Evolutionary conservation across 2,797 vertebrate genomes (phyloP), one percentile per base, ranked within the genome.

Genomic region (Xyrichtys novacula): DNA sequence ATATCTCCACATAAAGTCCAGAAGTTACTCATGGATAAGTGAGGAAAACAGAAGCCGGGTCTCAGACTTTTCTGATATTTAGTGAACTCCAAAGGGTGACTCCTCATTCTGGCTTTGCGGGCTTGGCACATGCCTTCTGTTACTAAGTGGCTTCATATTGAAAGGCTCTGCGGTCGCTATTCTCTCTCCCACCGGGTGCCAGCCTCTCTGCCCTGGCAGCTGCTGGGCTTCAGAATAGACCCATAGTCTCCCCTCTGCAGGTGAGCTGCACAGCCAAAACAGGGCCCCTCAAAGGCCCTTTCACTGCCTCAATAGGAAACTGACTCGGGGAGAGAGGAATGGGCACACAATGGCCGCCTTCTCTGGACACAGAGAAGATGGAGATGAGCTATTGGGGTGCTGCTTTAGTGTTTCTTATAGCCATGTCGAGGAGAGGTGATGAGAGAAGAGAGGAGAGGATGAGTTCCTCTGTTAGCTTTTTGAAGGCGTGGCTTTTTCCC

Each of bases 91-190:
- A 89, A 93, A 94, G 90, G 91, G 86, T 93, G 91, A 92, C 93
- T 94, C 94, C 93, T 93, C 92, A 93, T 92, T 91, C 91, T 92
- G 87, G 73, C 89, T 91, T 94, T 88, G 93, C 91, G 88, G 91
- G 93, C 94, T 94, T 95, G 95, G 95, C 95, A 95, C 95, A 94
- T 92, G 95, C 93, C 95, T 95, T 94, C 95, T 94, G 94, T 94
- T 95, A 94, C 94, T 94, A 93, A 95, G 94, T 93, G 94, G 95
- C 94, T 93, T 94, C 90, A 92, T 94, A 94, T 94, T 95, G 93
- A 95, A 94, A 93, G 80, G 89, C 91, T 94, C 92, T 85, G 88
- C 80, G 56, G 92, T 85, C 47, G 55, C 93, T 90, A 91, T 94
- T 95, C 94, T 95, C 90, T 74, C 55, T 88, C 94, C 93, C 94